These are phyloP conservation scores for Oscheius sp. DNA, from an alignment of 2,888 invertebrate species.

Conservation along the genomic window DNA sequence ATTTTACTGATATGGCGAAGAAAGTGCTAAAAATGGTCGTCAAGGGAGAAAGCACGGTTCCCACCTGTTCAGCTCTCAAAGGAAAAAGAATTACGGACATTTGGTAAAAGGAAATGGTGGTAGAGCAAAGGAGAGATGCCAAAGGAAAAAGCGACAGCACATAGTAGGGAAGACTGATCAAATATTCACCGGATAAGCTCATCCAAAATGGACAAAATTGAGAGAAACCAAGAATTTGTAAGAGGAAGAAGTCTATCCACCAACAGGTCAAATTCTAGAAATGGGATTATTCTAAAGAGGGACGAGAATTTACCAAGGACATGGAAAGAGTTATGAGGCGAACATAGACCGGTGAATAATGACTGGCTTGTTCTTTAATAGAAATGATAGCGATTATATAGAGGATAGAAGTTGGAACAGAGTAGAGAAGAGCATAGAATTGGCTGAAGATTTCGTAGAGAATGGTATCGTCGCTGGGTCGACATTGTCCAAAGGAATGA, in stretches of 20 bases:
- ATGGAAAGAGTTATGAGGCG: not conserved
- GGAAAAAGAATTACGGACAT: slow-evolving; percentile 9
- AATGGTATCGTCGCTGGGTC: not conserved
- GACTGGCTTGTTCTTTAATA: not conserved
- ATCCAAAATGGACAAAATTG: slow-evolving; percentile 1
- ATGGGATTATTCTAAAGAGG: not conserved
- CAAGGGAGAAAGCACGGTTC: not conserved
- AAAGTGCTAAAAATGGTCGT: not conserved
- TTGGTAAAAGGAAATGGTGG: slow-evolving; percentile 7
- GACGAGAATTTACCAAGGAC: not conserved
- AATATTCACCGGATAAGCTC: not conserved
- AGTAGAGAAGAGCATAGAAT: slow-evolving; percentile 26
- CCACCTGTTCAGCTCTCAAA: not conserved
- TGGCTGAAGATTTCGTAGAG: not conserved
- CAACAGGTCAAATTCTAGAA: slow-evolving; percentile 16
- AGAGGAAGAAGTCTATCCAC: slow-evolving; percentile 12
- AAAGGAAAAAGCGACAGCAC: not conserved
- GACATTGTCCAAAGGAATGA: not conserved
- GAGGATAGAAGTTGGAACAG: slow-evolving; percentile 15
- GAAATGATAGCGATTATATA: not conserved
- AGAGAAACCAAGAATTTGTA: slow-evolving; percentile 15
- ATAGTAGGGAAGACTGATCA: not conserved
- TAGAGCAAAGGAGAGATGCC: not conserved
- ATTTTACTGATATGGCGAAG: not conserved
- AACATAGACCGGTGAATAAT: slow-evolving; percentile 9